These are phyloP conservation scores for Leptinotarsa rubiginosa DNA, from an alignment of 2,888 invertebrate species.

Conservation along the genomic window DNA sequence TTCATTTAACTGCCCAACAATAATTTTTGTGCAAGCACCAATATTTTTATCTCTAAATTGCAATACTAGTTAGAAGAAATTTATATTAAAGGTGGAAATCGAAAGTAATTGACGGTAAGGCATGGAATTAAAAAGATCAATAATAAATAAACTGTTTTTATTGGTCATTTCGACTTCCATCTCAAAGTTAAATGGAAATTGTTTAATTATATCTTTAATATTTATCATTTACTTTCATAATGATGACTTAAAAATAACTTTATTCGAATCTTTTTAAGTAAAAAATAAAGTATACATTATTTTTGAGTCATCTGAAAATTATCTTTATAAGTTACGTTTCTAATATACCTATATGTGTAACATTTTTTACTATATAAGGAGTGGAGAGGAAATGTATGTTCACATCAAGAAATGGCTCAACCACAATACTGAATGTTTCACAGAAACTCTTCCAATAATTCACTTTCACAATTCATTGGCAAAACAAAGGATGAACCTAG, in stretches of 20 bases:
- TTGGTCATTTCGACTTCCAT: conserved; percentile 38
- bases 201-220: conserved; percentile 40
- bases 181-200: conserved; percentile 43
- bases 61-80: conserved; percentile 50
- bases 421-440: conserved; percentile 37
- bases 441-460: conserved; percentile 17
- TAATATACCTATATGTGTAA: conserved; percentile 36
- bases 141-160: conserved; percentile 33
- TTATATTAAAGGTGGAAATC: conserved; percentile 47
- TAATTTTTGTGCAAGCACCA: conserved; percentile 62
- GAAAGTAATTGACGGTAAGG: conserved; percentile 39
- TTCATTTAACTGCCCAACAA: conserved; percentile 56
- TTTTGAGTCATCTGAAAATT: conserved; percentile 48
- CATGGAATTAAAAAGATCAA: conserved; percentile 41
- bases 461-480: conserved; percentile 5
- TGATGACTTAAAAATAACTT: conserved; percentile 52
- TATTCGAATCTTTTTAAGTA: conserved; percentile 36
- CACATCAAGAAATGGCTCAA: conserved; percentile 44
- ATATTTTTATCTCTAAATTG: conserved; percentile 54
- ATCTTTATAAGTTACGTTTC: conserved; percentile 42
- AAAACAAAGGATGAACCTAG: neutral
- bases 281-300: conserved; percentile 52
- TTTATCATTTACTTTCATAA: conserved; percentile 42
- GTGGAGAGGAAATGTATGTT: conserved; percentile 40
- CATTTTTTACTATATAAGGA: conserved; percentile 35